Base-by-base conservation (phyloP, 2,888 invertebrate species). In the Heteromyza rotundicornis region DNA sequence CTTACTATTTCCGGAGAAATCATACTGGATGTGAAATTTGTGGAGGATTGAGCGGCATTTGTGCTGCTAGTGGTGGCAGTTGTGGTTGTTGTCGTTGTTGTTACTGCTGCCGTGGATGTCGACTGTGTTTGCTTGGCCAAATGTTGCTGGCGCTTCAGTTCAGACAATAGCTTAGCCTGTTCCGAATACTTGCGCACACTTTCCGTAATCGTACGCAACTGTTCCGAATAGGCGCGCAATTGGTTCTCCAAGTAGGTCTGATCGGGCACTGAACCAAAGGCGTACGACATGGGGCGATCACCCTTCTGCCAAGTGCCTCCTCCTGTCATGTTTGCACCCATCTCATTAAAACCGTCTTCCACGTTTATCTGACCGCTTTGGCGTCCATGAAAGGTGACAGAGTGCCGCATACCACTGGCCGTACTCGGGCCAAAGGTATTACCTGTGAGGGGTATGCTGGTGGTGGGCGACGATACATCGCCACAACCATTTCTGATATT, bases 171-270 rank as follows among this genome's bases (percentile, higher is more conserved):
- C 63, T 83, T 82, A 1, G 83, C 82, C 61, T 83, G 83, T 60
- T 83, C 83, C 2, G 83, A 83, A 64, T 83, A 83, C 62, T 83
- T 83, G 2, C 83, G 73, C 22, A 83, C 83, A 66, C 82, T 83
- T 62, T 83, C 83, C 0, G 83, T 83, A 16, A 83, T 83, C 36
- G 81, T 81, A 17, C 81, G 72, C 23, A 83, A 64, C 57, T 83
- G 83, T 57, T 83, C 83, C 5, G 83, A 83, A 51, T 83, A 83
- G 14, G 83, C 81, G 44, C 81, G 70, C 51, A 83, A 59, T 63
- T 83, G 83, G 60, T 82, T 83, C 68, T 83, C 83, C n/a, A 83
- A 66, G 60, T 80, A 83, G 0, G 78, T 78, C 65, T 83, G 83
- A 64, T 83, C 83, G 0, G 83, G 83, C 0, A 68, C 76, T 0